Evolutionary conservation across 2,113 vertebrate species (phyloP).

Genomic region (Embiotoca jacksoni): DNA sequence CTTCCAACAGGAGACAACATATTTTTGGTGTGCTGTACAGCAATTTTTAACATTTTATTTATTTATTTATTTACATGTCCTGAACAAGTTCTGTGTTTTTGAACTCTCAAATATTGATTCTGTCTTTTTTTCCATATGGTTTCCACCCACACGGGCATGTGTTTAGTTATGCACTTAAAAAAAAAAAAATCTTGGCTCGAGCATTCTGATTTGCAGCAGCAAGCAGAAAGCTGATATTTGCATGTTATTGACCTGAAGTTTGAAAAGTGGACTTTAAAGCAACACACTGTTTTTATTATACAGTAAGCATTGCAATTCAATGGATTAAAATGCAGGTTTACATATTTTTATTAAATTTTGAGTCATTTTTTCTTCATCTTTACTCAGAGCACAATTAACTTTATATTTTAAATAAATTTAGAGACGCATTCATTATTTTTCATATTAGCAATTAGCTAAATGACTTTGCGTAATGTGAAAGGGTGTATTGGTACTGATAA

Average conservation of each 20-base stretch:
- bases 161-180: constrained; percentile 27
- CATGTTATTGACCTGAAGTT: constrained; percentile 14
- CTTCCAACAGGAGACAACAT: constrained; percentile 23
- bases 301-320: background rate
- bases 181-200: background rate
- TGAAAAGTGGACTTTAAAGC: background rate
- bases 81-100: constrained; percentile 42
- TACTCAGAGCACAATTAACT: too few species aligned
- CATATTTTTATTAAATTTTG: too few species aligned
- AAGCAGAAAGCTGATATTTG: constrained; percentile 8
- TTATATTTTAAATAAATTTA: too few species aligned
- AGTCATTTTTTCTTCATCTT: too few species aligned
- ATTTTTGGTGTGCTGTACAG: constrained; percentile 29
- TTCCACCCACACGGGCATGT: constrained; percentile 48
- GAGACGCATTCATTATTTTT: too few species aligned
- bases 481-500: too few species aligned
- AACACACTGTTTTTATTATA: background rate
- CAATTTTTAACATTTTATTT: background rate
- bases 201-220: constrained; percentile 13
- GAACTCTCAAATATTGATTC: constrained; percentile 60
- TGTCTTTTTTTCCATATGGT: constrained; percentile 47
- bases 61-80: constrained; percentile 26
- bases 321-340: background rate
- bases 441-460: too few species aligned
- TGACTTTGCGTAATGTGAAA: too few species aligned